Percentiles rank a stretch among this genome's conserved stretches.
Conservation (phyloP, 2,797 vertebrate genomes). For the Phoebastria nigripes region DNA sequence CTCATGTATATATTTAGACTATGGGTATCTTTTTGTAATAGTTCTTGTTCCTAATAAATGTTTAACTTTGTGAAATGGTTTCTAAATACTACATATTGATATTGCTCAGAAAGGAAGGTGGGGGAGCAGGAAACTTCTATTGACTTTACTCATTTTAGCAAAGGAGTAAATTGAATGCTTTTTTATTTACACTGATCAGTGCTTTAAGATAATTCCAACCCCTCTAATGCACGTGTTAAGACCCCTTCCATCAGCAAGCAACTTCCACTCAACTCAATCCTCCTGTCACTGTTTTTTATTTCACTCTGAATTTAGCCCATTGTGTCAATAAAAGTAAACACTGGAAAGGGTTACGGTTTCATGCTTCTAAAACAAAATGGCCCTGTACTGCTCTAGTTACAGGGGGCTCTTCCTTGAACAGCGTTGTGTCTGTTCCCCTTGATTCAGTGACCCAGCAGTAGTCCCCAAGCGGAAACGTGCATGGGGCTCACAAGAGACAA, state of each 20-base stretch:
- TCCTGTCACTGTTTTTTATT: background rate
- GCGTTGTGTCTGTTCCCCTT: background rate
- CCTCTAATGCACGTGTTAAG: background rate
- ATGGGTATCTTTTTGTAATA: conserved; percentile 71
- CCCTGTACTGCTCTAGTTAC: background rate
- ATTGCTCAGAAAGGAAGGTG: background rate
- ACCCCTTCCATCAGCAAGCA: background rate
- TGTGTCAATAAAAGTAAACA: background rate
- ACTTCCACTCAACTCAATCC: background rate
- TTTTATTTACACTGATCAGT: background rate
- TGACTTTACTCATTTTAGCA: background rate
- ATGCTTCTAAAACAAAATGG: background rate
- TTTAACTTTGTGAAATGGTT: conserved; percentile 61
- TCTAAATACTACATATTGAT: background rate
- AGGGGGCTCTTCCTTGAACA: background rate
- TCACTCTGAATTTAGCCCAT: background rate
- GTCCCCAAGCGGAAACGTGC: accelerated
- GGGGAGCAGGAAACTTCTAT: background rate
- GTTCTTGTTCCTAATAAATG: conserved; percentile 70
- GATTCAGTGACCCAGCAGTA: background rate
- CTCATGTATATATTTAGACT: conserved; percentile 78
- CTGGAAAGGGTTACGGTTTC: background rate
- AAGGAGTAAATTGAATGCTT: background rate
- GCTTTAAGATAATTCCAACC: background rate
- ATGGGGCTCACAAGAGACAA: background rate